phyloP scores from a whole-genome alignment of 2,113 vertebrate genomes.

The Hiodon alosoides region DNA sequence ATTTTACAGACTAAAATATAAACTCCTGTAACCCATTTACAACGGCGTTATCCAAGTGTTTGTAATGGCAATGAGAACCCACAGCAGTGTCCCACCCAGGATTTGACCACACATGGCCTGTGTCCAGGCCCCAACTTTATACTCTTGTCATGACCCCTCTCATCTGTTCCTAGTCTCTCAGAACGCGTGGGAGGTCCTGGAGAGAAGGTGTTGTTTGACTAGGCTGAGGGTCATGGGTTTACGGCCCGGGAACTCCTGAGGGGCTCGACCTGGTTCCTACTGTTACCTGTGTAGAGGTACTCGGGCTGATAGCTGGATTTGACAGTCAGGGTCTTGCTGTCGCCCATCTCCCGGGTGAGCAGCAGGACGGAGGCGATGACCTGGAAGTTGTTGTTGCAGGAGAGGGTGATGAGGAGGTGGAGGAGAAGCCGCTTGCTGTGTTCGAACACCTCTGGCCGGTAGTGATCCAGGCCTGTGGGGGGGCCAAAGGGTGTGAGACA shows the following conservation, averaged over 20 bases:
- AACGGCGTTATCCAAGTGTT: too few species aligned
- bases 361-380: slow-evolving; percentile 89
- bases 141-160: too few species aligned
- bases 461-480: slow-evolving; percentile 87
- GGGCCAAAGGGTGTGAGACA: not conserved
- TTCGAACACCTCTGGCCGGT: slow-evolving; percentile 93
- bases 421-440: slow-evolving; percentile 94
- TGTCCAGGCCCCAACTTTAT: too few species aligned
- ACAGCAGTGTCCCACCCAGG: too few species aligned
- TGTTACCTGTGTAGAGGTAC: slow-evolving; percentile 83
- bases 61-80: too few species aligned
- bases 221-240: not conserved
- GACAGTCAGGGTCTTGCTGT: slow-evolving; percentile 87
- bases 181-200: too few species aligned
- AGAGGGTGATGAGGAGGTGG: slow-evolving; percentile 88
- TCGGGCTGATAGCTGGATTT: slow-evolving; percentile 84
- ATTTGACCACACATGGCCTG: too few species aligned
- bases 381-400: slow-evolving; percentile 92
- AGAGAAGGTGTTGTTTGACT: not conserved
- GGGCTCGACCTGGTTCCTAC: not conserved
- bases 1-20: too few species aligned
- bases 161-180: too few species aligned
- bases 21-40: too few species aligned
- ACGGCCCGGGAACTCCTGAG: not conserved
- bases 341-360: slow-evolving; percentile 86